phyloP scores from a whole-genome alignment of 2,888 invertebrate genomes.

The Neocrepidodera transversa region DNA sequence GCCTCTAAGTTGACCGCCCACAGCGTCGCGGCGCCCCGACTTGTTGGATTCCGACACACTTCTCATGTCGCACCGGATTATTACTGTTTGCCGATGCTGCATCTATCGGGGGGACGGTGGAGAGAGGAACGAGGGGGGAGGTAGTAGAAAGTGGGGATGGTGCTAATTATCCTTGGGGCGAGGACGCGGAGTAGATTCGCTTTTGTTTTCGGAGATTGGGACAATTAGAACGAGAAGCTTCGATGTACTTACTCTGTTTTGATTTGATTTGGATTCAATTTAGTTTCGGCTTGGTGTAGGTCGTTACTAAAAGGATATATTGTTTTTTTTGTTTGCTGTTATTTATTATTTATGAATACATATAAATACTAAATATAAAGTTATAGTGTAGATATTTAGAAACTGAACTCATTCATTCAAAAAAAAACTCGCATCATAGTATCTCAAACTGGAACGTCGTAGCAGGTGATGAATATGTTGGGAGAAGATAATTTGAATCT shows the following conservation, averaged over 20 bases:
- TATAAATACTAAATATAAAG: no score
- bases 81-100: conserved; percentile 54
- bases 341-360: no score
- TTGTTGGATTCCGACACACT: conserved; percentile 60
- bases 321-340: no score
- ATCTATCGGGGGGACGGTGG: conserved; percentile 13
- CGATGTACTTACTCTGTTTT: background rate
- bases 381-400: no score
- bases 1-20: conserved; percentile 63
- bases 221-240: conserved; percentile 13
- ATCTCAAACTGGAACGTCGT: no score
- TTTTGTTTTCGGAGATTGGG: conserved; percentile 16
- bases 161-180: conserved; percentile 5
- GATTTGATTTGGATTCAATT: background rate
- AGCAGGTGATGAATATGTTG: no score
- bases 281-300: background rate
- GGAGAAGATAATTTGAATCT: no score
- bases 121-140: background rate
- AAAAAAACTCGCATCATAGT: no score
- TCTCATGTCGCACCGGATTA: conserved; percentile 57
- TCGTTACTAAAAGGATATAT: no score
- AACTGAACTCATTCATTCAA: no score
- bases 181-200: conserved; percentile 2
- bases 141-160: background rate
- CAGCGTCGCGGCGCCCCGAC: conserved; percentile 59